Conservation (phyloP, 2,797 vertebrate species). For the Channallabes apus region DNA sequence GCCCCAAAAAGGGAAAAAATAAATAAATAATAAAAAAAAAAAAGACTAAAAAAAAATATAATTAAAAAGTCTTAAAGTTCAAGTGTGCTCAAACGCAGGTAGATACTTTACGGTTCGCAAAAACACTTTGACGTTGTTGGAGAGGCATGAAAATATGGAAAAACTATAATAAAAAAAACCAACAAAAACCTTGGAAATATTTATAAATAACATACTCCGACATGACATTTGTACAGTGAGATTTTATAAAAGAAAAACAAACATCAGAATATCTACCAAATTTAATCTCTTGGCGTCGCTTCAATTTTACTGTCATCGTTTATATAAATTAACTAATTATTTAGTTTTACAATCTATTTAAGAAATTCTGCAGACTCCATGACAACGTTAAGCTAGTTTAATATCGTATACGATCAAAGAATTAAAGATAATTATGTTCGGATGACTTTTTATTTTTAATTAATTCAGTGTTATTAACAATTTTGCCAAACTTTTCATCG, state of each 20-base stretch:
- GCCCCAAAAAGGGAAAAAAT: background rate
- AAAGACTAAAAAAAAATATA: too few species aligned
- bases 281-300: background rate
- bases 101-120: background rate
- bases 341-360: too few species aligned
- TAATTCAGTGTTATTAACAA: background rate
- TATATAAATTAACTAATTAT: background rate
- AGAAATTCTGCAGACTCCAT: background rate
- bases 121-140: background rate
- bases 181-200: background rate
- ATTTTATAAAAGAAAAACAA: too few species aligned
- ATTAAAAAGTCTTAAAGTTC: background rate
- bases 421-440: background rate
- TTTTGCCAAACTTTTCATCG: background rate
- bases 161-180: background rate
- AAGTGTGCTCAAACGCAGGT: background rate
- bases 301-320: background rate
- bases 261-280: background rate
- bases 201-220: background rate
- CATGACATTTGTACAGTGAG: background rate
- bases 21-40: background rate
- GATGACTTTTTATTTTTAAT: background rate
- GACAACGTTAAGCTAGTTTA: background rate
- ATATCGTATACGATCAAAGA: background rate
- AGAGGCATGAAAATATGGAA: background rate